These are phyloP conservation scores for Ptychochromis oligacanthus DNA, from an alignment of 2,113 vertebrate genomes.

Conservation along the genomic window DNA sequence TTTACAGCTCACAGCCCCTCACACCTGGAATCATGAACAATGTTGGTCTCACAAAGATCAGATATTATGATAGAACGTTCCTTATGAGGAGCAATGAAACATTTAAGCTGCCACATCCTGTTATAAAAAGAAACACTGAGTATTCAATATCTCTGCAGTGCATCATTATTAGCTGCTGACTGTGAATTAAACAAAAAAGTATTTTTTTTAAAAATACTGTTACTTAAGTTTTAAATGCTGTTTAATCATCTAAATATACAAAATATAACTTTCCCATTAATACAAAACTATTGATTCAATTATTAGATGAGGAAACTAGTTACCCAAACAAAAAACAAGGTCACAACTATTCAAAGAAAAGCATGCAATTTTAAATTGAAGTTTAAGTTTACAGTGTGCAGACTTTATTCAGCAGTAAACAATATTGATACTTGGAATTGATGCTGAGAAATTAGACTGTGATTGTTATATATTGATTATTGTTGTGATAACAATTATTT, in stretches of 20 bases:
- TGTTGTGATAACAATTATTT: no score
- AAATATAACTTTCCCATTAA: neutral
- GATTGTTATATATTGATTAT: no score
- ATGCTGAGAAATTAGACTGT: no score
- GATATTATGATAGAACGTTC: neutral
- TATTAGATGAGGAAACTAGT: rapidly evolving
- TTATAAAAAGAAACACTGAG: neutral
- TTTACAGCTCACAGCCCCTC: neutral
- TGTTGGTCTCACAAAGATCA: neutral
- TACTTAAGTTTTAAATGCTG: rapidly evolving
- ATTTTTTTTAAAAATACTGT: neutral
- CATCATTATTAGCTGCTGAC: no score
- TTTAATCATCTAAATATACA: rapidly evolving
- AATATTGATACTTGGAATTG: no score
- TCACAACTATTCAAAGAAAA: no score
- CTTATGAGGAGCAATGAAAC: rapidly evolving
- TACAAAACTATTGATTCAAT: neutral
- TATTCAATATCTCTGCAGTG: no score
- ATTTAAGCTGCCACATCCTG: neutral
- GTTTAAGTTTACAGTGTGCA: no score
- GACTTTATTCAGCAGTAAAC: no score
- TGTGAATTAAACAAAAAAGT: neutral
- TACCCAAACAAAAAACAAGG: neutral
- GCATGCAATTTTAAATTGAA: no score
- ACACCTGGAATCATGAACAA: neutral